Percentiles rank a stretch among this genome's conserved stretches.
Conservation (phyloP, 2,113 vertebrate species). For the Cryptotis parvus region DNA sequence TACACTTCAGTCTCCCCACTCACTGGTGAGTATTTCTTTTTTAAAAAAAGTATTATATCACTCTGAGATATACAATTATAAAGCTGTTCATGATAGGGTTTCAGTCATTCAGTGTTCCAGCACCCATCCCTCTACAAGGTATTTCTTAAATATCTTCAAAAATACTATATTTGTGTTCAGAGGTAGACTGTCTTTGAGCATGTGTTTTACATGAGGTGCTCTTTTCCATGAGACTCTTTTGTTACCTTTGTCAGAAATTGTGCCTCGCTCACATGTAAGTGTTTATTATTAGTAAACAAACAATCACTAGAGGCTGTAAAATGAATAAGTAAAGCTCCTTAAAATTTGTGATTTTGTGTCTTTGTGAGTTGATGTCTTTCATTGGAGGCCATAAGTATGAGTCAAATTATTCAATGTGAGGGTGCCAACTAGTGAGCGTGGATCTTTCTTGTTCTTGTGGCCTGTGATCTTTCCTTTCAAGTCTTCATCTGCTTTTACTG, state of each 20-base stretch:
- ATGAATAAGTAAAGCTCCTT: background rate
- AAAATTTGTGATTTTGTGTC: background rate
- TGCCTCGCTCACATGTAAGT: background rate
- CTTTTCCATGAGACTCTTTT: background rate
- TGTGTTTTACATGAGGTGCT: background rate
- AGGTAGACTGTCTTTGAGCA: background rate
- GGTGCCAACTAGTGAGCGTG: slow-evolving; percentile 93
- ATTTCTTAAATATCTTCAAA: background rate
- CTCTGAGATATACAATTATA: too few relatives aligned
- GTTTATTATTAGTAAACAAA: background rate
- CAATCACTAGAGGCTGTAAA: background rate
- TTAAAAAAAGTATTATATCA: too few relatives aligned
- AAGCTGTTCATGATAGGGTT: too few relatives aligned
- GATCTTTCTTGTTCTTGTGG: slow-evolving; percentile 95
- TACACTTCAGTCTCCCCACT: background rate
- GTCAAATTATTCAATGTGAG: slow-evolving; percentile 88
- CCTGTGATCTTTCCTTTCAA: slow-evolving; percentile 92
- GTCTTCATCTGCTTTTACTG: slow-evolving; percentile 93
- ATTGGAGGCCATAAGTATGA: slow-evolving; percentile 93
- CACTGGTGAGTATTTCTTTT: background rate
- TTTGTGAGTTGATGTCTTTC: slow-evolving; percentile 50
- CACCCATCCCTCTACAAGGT: too few relatives aligned
- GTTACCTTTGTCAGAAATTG: background rate
- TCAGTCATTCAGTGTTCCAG: too few relatives aligned
- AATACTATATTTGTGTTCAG: background rate